A percentile compares a stretch with the other conserved stretches of the same genome.
Conservation (phyloP, 2,797 vertebrate species). For the Cuculus canorus region DNA sequence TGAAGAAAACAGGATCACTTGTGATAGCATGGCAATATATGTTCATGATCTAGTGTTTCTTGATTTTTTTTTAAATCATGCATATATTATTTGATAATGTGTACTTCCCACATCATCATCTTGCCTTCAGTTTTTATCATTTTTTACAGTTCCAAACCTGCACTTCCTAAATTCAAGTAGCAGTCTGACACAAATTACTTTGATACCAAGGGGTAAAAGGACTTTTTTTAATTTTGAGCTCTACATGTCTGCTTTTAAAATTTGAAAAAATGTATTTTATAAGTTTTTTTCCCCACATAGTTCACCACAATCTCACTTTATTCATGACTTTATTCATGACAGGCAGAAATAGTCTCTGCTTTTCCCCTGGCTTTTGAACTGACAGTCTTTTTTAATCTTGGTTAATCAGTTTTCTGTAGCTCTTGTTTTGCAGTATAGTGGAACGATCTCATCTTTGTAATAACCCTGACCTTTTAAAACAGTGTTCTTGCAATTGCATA, state of each 20-base stretch:
- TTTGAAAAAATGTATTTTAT: not conserved
- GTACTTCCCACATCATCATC: not conserved
- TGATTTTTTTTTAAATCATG: not conserved
- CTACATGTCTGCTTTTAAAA: not conserved
- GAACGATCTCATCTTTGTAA: not conserved
- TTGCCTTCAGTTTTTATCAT: not conserved
- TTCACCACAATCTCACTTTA: not conserved
- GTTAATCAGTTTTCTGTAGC: not conserved
- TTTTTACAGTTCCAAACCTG: not conserved
- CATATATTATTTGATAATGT: not conserved
- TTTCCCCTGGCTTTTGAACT: not conserved
- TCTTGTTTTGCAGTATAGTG: not conserved
- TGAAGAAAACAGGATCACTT: not conserved
- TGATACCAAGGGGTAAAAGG: not conserved
- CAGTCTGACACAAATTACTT: not conserved
- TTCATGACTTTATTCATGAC: not conserved
- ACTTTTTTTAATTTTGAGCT: not conserved
- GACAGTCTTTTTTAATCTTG: not conserved
- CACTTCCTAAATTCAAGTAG: not conserved
- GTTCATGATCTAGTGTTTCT: not conserved
- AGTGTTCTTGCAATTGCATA: not conserved
- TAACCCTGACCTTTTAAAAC: not conserved
- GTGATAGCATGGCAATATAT: not conserved
- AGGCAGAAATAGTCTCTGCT: not conserved
- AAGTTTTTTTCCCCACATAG: not conserved